Evolutionary conservation across 2,888 invertebrate species (phyloP), one percentile per base, ranked within the genome.

Genomic region (Amblyteles armatorius): DNA sequence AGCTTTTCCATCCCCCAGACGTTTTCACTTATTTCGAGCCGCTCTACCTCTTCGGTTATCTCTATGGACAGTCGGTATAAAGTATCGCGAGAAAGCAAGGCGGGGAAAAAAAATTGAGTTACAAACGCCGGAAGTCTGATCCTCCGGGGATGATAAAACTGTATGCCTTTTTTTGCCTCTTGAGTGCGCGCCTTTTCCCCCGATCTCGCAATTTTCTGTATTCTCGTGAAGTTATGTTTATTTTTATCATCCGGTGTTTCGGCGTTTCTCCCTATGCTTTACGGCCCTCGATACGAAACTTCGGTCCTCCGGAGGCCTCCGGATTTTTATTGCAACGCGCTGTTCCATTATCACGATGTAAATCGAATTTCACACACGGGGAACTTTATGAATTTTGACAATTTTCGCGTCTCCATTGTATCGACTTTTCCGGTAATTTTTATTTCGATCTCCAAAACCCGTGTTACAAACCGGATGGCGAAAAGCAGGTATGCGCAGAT

Each of bases 1-100:
- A 29, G 36, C 55, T 44, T 57, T 36, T 67, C 57, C 69, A 44
- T 71, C 52, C 36, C 68, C 36, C 26, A 26, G 79, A 74, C 63
- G 65, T 72, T 44, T 44, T 84, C 57, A 55, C 73, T 81, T 65
- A 65, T 48, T 71, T 67, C 29, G 71, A 72, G 13, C 16, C 1
- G 50, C 67, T 76, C 68, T 76, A 48, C 48, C 65, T 81, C 68
- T 65, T 79, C 50, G 74, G 74, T 82, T 79, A 71, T 79, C 48
- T 69, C 36, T 50, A 48, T 19, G 19, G 44, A 78, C 60, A 44
- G 36, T 19, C 22, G 26, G 11, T 57, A 4, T 26, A 13, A 0
- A 57, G 57, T 57, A 22, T 52, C 26, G 57, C 26, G 57, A 57
- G 13, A 57, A 4, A 11, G 22, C 22, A 57, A 26, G 11, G 57